Evolutionary conservation across 2,888 invertebrate genomes (phyloP).

Genomic region (Dryobotodes eremita): DNA sequence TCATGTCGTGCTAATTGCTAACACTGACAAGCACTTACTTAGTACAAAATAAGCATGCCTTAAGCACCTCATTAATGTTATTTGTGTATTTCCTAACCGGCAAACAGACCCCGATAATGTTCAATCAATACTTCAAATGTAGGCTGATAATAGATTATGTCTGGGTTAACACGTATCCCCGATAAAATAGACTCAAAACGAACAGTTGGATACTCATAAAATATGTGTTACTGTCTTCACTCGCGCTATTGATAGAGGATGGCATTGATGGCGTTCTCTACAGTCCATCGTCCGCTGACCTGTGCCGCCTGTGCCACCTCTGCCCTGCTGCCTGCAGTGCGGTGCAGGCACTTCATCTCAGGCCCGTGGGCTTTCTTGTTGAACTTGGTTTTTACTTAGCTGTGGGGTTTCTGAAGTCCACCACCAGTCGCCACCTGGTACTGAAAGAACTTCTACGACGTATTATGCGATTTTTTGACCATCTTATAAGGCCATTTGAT

Average conservation of each 20-base stretch:
- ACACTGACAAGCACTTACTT: neutral
- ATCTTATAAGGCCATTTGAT: constrained; percentile 2
- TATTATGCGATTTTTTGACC: neutral
- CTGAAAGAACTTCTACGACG: constrained; percentile 4
- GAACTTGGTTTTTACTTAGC: constrained; percentile 4
- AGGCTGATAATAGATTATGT: constrained; percentile 19
- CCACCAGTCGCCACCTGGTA: constrained; percentile 21
- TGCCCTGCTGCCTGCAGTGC: neutral
- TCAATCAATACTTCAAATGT: constrained; percentile 15
- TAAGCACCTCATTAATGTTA: neutral
- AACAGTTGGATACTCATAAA: neutral
- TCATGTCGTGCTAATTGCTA: constrained; percentile 1
- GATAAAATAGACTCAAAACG: constrained; percentile 20
- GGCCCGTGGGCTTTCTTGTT: constrained; percentile 47
- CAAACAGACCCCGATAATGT: constrained; percentile 8
- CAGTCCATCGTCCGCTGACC: constrained; percentile 56
- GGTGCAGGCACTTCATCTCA: neutral
- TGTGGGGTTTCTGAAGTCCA: neutral
- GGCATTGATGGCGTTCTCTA: constrained; percentile 25
- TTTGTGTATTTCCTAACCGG: neutral
- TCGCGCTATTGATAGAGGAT: constrained; percentile 33
- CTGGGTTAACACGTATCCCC: constrained; percentile 20
- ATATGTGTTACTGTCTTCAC: neutral
- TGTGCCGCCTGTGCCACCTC: constrained; percentile 41
- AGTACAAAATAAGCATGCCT: neutral